These are phyloP conservation scores for Drosophila punjabiensis DNA, from an alignment of 1,140 invertebrate species.

Conservation along the genomic window DNA sequence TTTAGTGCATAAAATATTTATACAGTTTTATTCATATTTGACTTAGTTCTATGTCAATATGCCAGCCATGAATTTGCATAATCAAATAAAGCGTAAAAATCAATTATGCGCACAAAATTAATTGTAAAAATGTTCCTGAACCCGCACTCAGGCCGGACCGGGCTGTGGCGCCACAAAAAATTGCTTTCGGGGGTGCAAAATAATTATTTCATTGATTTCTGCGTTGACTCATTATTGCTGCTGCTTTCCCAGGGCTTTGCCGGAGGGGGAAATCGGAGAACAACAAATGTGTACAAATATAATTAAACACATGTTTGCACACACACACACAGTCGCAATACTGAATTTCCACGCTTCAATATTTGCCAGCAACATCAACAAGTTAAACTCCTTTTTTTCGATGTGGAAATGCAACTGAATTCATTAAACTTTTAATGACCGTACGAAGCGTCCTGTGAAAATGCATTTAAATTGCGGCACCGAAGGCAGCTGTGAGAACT, in stretches of 20 bases:
- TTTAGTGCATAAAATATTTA: conserved; percentile 61
- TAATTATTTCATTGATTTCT: conserved; percentile 59
- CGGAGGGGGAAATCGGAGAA: conserved; percentile 13
- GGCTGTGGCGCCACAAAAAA: conserved; percentile 30
- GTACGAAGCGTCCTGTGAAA: conserved; percentile 26
- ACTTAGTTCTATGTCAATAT: conserved; percentile 40
- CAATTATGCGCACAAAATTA: conserved; percentile 59
- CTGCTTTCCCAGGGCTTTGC: conserved; percentile 12
- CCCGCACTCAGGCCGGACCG: too few species aligned
- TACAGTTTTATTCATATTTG: conserved; percentile 39
- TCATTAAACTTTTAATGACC: conserved; percentile 69
- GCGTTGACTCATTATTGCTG: conserved; percentile 43
- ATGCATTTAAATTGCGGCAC: conserved; percentile 51
- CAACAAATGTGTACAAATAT: conserved; percentile 39
- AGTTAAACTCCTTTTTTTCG: conserved; percentile 60
- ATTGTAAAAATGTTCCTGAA: conserved; percentile 47
- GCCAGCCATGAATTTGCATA: conserved; percentile 47
- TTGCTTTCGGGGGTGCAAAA: conserved; percentile 30
- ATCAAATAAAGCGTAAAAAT: conserved; percentile 69
- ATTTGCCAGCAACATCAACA: conserved; percentile 68
- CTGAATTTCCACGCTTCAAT: conserved; percentile 19
- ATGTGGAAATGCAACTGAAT: conserved; percentile 16
- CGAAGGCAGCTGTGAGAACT: conserved; percentile 23
- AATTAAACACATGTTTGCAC: conserved; percentile 47
- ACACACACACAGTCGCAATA: conserved; percentile 10